A percentile compares a stretch with the other conserved stretches of the same genome.
Evolutionary conservation across 2,888 invertebrate genomes (phyloP).

Genomic region (Phalera bucephala): DNA sequence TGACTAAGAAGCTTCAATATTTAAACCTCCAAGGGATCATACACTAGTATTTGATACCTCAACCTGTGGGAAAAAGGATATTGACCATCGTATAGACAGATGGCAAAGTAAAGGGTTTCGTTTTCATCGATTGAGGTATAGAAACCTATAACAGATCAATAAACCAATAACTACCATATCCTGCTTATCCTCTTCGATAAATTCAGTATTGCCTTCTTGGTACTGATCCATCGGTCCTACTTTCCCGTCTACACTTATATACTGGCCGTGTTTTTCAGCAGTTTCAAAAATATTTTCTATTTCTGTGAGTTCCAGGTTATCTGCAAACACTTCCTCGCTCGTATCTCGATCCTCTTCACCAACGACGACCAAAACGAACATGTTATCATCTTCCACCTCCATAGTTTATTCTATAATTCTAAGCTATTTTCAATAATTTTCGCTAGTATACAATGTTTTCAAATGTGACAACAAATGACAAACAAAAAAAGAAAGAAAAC

Average conservation of each 20-base stretch:
- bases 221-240: background rate
- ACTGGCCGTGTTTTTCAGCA: background rate
- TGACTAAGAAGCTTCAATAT: too few relatives aligned
- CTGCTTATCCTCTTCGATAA: conserved; percentile 1
- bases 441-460: too few relatives aligned
- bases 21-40: too few relatives aligned
- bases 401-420: conserved; percentile 18
- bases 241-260: background rate
- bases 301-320: background rate
- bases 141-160: too few relatives aligned
- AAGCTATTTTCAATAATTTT: too few relatives aligned
- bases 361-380: conserved; percentile 43
- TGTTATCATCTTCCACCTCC: conserved; percentile 42
- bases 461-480: too few relatives aligned
- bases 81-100: too few relatives aligned
- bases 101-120: too few relatives aligned
- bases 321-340: background rate
- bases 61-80: too few relatives aligned
- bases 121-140: too few relatives aligned
- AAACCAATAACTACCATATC: conserved; percentile 35
- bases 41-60: too few relatives aligned
- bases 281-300: background rate
- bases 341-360: conserved; percentile 27
- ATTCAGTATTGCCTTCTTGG: background rate
- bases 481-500: too few relatives aligned